Conservation (phyloP, 2,113 vertebrate species). For the Cricetomys ansorgei region DNA sequence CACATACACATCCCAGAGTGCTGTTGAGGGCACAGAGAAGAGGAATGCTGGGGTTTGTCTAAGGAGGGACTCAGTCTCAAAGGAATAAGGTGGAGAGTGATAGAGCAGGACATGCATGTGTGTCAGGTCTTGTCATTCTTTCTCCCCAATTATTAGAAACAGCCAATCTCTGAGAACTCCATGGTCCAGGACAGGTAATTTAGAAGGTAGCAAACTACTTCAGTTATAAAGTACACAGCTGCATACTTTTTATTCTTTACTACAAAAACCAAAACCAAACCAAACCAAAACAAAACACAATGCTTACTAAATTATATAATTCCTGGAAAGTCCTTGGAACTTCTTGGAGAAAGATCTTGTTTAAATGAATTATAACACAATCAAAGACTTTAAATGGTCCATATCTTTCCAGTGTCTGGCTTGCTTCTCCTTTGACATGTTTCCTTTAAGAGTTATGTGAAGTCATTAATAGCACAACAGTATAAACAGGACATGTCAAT, state of each 20-base stretch:
- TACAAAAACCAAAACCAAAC: background rate
- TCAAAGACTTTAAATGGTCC: slow-evolving; percentile 5
- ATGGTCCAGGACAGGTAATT: background rate
- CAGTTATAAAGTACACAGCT: background rate
- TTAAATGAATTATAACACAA: slow-evolving; percentile 46
- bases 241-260: background rate
- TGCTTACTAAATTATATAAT: background rate
- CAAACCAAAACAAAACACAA: background rate
- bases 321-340: slow-evolving; percentile 26
- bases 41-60: background rate
- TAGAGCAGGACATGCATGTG: too few relatives aligned
- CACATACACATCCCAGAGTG: background rate
- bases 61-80: background rate
- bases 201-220: background rate
- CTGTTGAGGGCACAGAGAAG: background rate
- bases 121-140: slow-evolving; percentile 1
- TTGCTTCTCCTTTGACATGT: background rate
- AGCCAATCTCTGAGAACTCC: background rate
- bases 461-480: background rate
- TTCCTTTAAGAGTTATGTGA: slow-evolving; percentile 43
- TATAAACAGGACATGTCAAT: background rate
- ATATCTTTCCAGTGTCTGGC: background rate
- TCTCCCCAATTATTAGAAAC: background rate
- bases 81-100: background rate
- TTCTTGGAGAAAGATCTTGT: slow-evolving; percentile 1